Base-by-base conservation (phyloP, 30 jellyfish, hydroid and myxozoan species). In the Pelagia noctiluca region DNA sequence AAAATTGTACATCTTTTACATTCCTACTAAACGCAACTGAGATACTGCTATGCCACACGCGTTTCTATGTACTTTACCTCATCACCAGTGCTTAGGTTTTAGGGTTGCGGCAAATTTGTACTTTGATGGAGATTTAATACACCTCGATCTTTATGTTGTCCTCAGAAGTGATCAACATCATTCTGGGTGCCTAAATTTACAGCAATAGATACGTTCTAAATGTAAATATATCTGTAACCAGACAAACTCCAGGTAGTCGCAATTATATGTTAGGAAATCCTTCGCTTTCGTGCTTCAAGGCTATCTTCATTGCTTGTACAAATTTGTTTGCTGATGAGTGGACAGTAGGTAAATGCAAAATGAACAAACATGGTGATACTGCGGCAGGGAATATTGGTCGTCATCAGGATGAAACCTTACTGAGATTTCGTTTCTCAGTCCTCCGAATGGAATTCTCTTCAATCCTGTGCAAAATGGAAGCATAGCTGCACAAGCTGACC, bases 251-350 rank as follows among this genome's bases (percentile, higher is more conserved):
- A 42, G 57, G 57, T 42, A 42, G 57, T 42, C 57, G 57, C 57
- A 42, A 60, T 60, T 26, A 60, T 60, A n/a, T 60, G 63, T 66
- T 66, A 23, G 79, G 79, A 66, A 66, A 66, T 66, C 79, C 53
- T 32, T 23, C 33, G 13, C 52, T 47, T 18, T 47, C 79, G 21
- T 23, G 50, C 79, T 66, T 66, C 62, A 66, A 19, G 54, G 79
- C 79, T 26, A 47, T 66, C 25, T 66, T 47, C 29, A 66, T 66
- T 22, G 79, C 53, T 28, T 34, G 30, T 2, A 30, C 33, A 33
- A 66, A 36, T 57, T 28, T 66, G 11, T 66, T 66, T 47, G 30
- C 36, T 3, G 79, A 28, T 0, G 79, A 66, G 63, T 66, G 79
- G 12, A 66, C 79, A 0, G 79, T 66, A 2, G 79, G 79, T 30